Percentiles rank a stretch among this genome's conserved stretches.
These are phyloP conservation scores for Drosophila tripunctata DNA, from an alignment of 2,888 invertebrate species.

Conservation along the genomic window DNA sequence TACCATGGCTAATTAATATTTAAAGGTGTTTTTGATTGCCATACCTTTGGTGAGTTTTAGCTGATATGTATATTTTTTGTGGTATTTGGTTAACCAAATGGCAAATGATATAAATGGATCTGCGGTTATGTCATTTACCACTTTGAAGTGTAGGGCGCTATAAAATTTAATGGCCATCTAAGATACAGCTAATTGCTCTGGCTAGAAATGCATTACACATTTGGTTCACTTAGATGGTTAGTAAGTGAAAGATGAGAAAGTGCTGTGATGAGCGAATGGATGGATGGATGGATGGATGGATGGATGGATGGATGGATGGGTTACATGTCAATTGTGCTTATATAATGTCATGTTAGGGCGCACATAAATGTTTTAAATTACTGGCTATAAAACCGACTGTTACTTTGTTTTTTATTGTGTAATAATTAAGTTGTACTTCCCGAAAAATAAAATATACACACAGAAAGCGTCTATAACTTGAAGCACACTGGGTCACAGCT, in stretches of 20 bases:
- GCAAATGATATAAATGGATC: conserved; percentile 27
- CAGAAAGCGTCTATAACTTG: background rate
- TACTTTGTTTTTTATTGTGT: conserved; percentile 16
- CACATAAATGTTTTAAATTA: conserved; percentile 33
- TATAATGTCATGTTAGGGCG: conserved; percentile 29
- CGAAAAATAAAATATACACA: background rate
- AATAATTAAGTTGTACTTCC: conserved; percentile 12
- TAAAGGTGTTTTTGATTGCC: conserved; percentile 69
- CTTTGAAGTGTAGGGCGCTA: conserved; percentile 2
- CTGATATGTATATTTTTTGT: background rate
- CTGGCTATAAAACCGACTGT: conserved; percentile 28
- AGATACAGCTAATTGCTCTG: background rate
- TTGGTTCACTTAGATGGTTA: conserved; percentile 19
- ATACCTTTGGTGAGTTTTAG: conserved; percentile 16
- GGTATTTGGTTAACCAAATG: conserved; percentile 21
- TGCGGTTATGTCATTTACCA: conserved; percentile 62
- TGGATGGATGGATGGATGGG: conserved; percentile 13
- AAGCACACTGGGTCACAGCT: conserved; percentile 43
- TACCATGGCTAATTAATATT: conserved; percentile 70
- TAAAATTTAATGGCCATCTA: conserved; percentile 21
- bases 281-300: conserved; percentile 4
- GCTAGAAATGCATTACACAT: conserved; percentile 24
- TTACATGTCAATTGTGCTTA: conserved; percentile 29
- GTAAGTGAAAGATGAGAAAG: conserved; percentile 66
- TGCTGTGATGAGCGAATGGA: conserved; percentile 14